These are phyloP conservation scores for Callipepla squamata DNA, from an alignment of 2,113 vertebrate species.

Conservation along the genomic window DNA sequence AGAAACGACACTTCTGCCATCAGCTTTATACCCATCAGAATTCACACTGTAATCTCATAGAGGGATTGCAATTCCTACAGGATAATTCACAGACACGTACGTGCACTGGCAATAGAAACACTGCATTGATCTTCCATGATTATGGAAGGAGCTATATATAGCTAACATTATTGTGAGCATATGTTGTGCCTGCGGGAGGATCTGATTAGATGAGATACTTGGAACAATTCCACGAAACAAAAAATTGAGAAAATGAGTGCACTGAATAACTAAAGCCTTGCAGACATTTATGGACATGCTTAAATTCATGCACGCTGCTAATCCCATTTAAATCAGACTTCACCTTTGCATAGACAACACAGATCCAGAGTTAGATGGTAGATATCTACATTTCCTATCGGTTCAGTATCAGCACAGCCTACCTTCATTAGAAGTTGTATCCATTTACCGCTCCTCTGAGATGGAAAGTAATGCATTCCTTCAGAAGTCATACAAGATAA, in stretches of 20 bases:
- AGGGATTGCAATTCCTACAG: background rate
- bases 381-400: background rate
- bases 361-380: background rate
- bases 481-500: background rate
- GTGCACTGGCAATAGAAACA: background rate
- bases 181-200: slow-evolving; percentile 47
- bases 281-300: slow-evolving; percentile 42
- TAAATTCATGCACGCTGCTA: background rate
- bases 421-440: background rate
- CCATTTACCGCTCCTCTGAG: background rate
- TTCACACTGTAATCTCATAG: background rate
- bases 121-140: slow-evolving; percentile 28
- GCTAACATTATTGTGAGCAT: slow-evolving; percentile 9
- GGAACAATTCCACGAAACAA: slow-evolving; percentile 49
- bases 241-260: slow-evolving; percentile 58
- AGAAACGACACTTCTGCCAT: background rate
- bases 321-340: slow-evolving; percentile 34
- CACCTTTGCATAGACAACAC: background rate
- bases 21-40: background rate
- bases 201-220: slow-evolving; percentile 51
- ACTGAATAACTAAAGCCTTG: slow-evolving; percentile 35
- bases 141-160: slow-evolving; percentile 35
- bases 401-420: background rate
- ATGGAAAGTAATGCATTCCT: background rate
- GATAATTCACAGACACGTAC: background rate